Conservation (phyloP, 2,113 vertebrate genomes). For the Regulus satrapa region DNA sequence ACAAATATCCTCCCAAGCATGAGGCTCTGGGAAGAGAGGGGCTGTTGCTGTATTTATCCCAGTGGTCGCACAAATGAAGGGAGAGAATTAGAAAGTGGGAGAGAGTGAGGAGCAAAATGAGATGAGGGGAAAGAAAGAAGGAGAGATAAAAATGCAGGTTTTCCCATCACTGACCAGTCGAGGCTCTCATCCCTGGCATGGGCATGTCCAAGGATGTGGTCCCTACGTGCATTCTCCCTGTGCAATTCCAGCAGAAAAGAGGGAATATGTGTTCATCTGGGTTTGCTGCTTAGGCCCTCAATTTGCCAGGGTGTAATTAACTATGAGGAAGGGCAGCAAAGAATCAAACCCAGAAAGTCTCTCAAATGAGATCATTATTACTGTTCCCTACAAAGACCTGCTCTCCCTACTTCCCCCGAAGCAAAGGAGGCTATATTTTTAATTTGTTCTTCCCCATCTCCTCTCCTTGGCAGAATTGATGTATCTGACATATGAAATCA, state of each 20-base stretch:
- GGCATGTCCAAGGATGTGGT: fast-evolving
- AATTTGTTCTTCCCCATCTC: slow-evolving; percentile 47
- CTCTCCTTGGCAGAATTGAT: slow-evolving; percentile 67
- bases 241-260: background rate
- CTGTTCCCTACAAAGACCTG: slow-evolving; percentile 20
- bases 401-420: background rate
- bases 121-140: background rate
- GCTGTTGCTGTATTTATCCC: slow-evolving; percentile 32
- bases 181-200: background rate
- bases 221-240: fast-evolving
- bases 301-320: slow-evolving; percentile 44
- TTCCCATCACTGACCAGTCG: background rate
- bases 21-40: slow-evolving; percentile 7
- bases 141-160: background rate
- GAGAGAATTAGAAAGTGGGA: background rate
- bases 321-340: slow-evolving; percentile 17
- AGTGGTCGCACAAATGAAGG: background rate
- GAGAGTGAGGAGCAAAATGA: background rate
- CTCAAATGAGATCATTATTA: slow-evolving; percentile 51
- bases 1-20: slow-evolving; percentile 48
- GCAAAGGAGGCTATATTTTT: slow-evolving; percentile 42
- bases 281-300: slow-evolving; percentile 9
- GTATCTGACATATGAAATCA: slow-evolving; percentile 71
- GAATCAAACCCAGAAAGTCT: slow-evolving; percentile 32
- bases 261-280: background rate